Evolutionary conservation across 53 echinoderm and acorn worm genomes (phyloP), one percentile per base, ranked within the genome.

Genomic region (Holothuria scabra): DNA sequence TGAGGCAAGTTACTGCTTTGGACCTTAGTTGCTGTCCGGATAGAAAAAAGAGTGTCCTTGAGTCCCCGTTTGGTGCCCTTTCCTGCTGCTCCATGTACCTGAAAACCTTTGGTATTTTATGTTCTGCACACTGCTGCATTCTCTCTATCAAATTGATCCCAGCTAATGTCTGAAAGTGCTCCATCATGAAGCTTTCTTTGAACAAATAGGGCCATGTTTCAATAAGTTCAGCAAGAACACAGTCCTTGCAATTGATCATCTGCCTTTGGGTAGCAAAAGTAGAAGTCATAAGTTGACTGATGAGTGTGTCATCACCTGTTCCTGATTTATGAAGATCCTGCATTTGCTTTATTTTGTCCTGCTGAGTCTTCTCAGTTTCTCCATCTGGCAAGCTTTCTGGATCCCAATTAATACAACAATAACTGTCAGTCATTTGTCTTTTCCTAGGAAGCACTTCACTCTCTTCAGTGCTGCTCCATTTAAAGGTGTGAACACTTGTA

Each of bases 121-220:
- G 41, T 71, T 88, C 35, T 37, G 76, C 84, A 31, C 65, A 49
- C 57, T 76, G 26, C 21, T 63, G 18, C 32, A 88, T n/a, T 46
- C 76, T 76, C 48, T 59, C 28, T 52, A 55, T 83, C 26, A 84
- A 76, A 59, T 88, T 67, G 48, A 76, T 88, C 52, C 88, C 78
- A n/a, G 84, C 84, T 6, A 84, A 68, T 75, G 75, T 63, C 41
- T 83, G 60, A 59, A 84, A 84, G 84, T 89, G 89, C 58, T 66
- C 23, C 55, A 84, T 59, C 84, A 89, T 76, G 32, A 60, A 66
- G 34, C 24, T 41, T 41, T 84, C 89, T 76, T 74, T 78, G 59
- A 89, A 84, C 25, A 89, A 78, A 46, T 84, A 89, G 26, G 84
- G 84, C 89, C 89, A 89, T 35, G 84, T 67, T 64, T 78, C 84